These are phyloP conservation scores for Pempheris klunzingeri DNA, from an alignment of 2,797 vertebrate species.

Conservation along the genomic window DNA sequence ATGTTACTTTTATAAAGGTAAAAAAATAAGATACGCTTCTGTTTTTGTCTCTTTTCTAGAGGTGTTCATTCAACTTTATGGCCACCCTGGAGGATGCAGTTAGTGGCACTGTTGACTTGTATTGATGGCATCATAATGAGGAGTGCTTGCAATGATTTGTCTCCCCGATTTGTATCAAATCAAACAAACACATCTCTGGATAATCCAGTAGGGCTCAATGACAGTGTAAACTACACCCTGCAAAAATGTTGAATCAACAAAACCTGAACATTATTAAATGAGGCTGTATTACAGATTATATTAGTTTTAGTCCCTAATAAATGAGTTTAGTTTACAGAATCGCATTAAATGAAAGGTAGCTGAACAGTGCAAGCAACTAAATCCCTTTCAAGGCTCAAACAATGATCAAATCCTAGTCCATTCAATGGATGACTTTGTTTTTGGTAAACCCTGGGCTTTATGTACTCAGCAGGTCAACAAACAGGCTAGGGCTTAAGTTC, in stretches of 20 bases:
- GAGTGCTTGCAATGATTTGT: background rate
- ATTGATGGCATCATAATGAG: background rate
- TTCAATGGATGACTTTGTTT: constrained; percentile 47
- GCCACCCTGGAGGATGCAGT: background rate
- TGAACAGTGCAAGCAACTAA: background rate
- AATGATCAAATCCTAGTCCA: background rate
- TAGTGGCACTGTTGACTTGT: background rate
- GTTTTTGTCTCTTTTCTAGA: background rate
- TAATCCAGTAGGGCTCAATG: background rate
- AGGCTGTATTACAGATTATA: background rate
- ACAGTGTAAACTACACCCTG: background rate
- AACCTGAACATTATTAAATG: background rate
- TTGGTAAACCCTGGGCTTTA: constrained; percentile 36
- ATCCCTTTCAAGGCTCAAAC: background rate
- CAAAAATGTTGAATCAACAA: background rate
- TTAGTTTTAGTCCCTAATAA: background rate
- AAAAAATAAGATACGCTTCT: too few species aligned
- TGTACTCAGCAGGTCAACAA: constrained; percentile 54
- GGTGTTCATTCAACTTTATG: background rate
- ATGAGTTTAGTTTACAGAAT: background rate
- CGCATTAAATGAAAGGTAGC: background rate
- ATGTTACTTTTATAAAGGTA: background rate
- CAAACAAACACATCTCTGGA: background rate
- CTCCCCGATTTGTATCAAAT: background rate
- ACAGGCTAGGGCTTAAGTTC: constrained; percentile 58